Conservation (phyloP, 2,113 vertebrate genomes). For the Laterallus jamaicensis region DNA sequence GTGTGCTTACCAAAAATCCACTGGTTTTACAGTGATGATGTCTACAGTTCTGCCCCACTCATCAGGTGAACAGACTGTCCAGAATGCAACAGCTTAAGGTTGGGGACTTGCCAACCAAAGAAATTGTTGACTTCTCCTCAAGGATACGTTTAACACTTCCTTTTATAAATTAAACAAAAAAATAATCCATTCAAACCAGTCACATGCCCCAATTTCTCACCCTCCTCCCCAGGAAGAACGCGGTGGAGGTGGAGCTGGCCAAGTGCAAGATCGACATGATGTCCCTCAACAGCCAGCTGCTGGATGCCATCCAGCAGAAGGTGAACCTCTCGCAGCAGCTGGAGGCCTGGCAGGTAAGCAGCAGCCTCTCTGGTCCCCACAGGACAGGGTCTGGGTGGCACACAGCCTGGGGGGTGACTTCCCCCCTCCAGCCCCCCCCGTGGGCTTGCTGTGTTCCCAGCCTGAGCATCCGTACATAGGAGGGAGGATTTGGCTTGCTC, state of each 20-base stretch:
- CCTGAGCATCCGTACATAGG: neutral
- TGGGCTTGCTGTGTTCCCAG: neutral
- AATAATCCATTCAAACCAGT: neutral
- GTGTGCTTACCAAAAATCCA: neutral
- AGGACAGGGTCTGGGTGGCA: neutral
- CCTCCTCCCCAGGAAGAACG: constrained; percentile 86
- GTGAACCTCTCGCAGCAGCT: constrained; percentile 98
- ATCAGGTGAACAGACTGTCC: neutral
- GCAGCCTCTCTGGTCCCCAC: accelerated
- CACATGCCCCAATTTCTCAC: neutral
- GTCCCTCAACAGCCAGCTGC: constrained; percentile 95
- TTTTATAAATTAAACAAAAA: neutral
- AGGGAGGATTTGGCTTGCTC: neutral
- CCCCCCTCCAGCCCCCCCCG: too few relatives aligned
- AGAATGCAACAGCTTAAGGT: neutral
- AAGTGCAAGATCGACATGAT: constrained; percentile 98
- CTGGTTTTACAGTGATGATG: neutral
- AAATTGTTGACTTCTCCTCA: neutral
- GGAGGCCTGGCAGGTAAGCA: constrained; percentile 97
- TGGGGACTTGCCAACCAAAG: neutral
- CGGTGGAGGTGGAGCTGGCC: constrained; percentile 92
- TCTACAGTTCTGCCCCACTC: neutral
- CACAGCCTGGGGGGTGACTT: neutral
- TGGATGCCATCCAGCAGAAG: constrained; percentile 99
- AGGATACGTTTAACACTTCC: neutral